phyloP scores from a whole-genome alignment of 2,888 invertebrate genomes.

The Panorpa germanica region DNA sequence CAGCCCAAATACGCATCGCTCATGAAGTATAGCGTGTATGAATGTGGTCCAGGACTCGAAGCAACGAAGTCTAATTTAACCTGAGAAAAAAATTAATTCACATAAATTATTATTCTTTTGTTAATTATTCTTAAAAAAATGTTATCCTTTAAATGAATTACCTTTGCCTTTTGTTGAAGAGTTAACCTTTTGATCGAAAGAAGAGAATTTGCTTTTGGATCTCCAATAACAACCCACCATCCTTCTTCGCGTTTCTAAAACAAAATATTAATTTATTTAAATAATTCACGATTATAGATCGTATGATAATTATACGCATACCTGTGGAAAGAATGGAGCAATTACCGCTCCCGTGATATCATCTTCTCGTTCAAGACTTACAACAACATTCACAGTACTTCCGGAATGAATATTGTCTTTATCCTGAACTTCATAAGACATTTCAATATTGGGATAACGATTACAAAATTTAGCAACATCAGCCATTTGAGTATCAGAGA shows the following conservation, averaged over 20 bases:
- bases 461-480: slow-evolving; percentile 98
- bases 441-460: slow-evolving; percentile 95
- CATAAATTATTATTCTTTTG: background rate
- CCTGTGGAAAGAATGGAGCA: slow-evolving; percentile 95
- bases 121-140: background rate
- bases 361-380: slow-evolving; percentile 89
- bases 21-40: slow-evolving; percentile 95
- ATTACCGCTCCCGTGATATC: slow-evolving; percentile 93
- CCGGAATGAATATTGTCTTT: slow-evolving; percentile 64
- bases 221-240: slow-evolving; percentile 98
- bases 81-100: background rate
- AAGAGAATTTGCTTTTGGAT: slow-evolving; percentile 82
- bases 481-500: slow-evolving; percentile 79
- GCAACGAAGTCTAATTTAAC: slow-evolving; percentile 49
- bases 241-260: slow-evolving; percentile 74
- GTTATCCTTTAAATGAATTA: slow-evolving; percentile 26
- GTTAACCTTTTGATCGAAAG: slow-evolving; percentile 94
- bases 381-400: slow-evolving; percentile 74
- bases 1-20: slow-evolving; percentile 98
- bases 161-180: slow-evolving; percentile 80
- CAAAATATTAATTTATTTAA: slow-evolving; percentile 12
- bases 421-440: slow-evolving; percentile 76
- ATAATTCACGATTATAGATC: slow-evolving; percentile 4
- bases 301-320: slow-evolving; percentile 19
- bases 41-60: slow-evolving; percentile 71